A percentile compares a stretch with the other conserved stretches of the same genome.
These are phyloP conservation scores for Seladonia tumulorum DNA, from an alignment of 2,888 invertebrate genomes.

Conservation along the genomic window DNA sequence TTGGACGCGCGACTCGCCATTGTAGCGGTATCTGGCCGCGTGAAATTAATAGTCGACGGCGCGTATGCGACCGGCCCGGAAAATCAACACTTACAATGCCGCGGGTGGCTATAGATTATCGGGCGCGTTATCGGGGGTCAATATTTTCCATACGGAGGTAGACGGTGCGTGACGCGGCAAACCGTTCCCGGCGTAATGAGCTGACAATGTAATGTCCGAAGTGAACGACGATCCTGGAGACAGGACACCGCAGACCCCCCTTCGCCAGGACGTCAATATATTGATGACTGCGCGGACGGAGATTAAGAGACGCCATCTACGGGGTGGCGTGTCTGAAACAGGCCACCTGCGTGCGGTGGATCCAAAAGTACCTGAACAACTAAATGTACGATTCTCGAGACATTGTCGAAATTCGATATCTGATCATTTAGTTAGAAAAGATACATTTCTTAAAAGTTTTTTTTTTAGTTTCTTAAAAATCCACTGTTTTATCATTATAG, in stretches of 20 bases:
- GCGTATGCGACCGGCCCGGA: slow-evolving; percentile 53
- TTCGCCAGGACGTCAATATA: slow-evolving; percentile 66
- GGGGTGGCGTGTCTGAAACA: background rate
- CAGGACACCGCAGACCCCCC: slow-evolving; percentile 38
- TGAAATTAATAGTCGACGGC: slow-evolving; percentile 63
- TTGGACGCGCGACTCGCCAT: slow-evolving; percentile 49
- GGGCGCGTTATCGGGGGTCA: slow-evolving; percentile 55
- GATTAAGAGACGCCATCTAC: slow-evolving; percentile 69
- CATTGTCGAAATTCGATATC: too few species aligned
- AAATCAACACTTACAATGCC: slow-evolving; percentile 61
- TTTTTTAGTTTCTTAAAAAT: too few species aligned
- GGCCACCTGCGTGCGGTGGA: background rate
- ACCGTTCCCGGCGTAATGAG: slow-evolving; percentile 74
- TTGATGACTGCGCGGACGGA: slow-evolving; percentile 71
- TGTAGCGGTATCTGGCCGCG: slow-evolving; percentile 54
- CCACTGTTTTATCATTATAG: too few species aligned
- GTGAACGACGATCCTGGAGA: slow-evolving; percentile 50
- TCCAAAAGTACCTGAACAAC: too few species aligned
- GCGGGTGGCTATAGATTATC: slow-evolving; percentile 52
- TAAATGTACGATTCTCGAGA: too few species aligned
- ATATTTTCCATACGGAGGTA: slow-evolving; percentile 73
- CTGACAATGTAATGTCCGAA: slow-evolving; percentile 73
- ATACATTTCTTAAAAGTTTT: too few species aligned
- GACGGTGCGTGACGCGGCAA: slow-evolving; percentile 72
- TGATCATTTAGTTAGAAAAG: too few species aligned